A percentile compares a stretch with the other conserved stretches of the same genome.
phyloP scores from a whole-genome alignment of 2,888 invertebrate genomes.

The Epinotia nisella region DNA sequence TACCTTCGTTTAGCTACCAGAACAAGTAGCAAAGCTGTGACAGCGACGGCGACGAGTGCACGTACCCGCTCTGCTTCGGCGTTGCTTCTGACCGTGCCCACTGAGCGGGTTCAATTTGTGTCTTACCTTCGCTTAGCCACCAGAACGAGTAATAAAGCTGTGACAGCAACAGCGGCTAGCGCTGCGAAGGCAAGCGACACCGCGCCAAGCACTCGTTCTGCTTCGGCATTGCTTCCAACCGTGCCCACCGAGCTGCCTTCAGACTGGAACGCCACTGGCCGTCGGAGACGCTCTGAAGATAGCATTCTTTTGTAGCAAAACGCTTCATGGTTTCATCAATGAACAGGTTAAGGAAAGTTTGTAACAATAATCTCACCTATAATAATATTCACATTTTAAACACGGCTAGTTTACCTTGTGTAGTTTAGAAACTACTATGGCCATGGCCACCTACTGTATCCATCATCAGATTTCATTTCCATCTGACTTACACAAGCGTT shows the following conservation, averaged over 20 bases:
- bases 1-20: conserved; percentile 73
- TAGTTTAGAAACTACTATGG: no score
- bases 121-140: conserved; percentile 71
- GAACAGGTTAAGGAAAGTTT: no score
- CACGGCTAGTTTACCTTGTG: no score
- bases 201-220: conserved; percentile 75
- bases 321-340: background rate
- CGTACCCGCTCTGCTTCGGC: conserved; percentile 73
- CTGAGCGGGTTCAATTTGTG: conserved; percentile 60
- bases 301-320: background rate
- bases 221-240: conserved; percentile 59
- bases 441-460: no score
- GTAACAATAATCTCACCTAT: no score
- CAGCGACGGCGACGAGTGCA: conserved; percentile 74
- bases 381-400: no score
- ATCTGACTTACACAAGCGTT: no score
- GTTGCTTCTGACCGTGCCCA: conserved; percentile 53
- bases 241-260: conserved; percentile 64
- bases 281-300: conserved; percentile 72
- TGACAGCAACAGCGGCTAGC: conserved; percentile 74
- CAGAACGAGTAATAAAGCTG: conserved; percentile 73
- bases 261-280: conserved; percentile 75
- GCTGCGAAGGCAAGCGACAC: conserved; percentile 79
- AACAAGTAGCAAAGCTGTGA: conserved; percentile 73
- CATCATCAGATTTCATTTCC: no score